A percentile compares a stretch with the other conserved stretches of the same genome.
These are phyloP conservation scores for Eolophus roseicapilla DNA, from an alignment of 2,113 vertebrate species.

Conservation along the genomic window DNA sequence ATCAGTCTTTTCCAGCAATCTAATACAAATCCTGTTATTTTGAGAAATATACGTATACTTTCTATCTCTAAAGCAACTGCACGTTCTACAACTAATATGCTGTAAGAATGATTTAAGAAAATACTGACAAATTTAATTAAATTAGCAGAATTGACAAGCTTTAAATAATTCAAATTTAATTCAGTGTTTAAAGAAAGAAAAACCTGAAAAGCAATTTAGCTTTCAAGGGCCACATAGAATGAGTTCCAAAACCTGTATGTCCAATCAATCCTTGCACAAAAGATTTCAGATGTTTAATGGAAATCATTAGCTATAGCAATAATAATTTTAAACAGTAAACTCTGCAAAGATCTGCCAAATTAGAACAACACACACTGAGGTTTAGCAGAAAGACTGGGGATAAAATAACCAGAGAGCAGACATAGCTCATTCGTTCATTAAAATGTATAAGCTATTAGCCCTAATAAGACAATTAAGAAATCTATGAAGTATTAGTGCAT, in stretches of 20 bases:
- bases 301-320: background rate
- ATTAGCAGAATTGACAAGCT: background rate
- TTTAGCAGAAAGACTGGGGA: background rate
- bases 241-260: background rate
- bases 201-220: background rate
- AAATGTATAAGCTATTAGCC: background rate
- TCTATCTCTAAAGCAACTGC: background rate
- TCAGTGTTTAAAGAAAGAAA: background rate
- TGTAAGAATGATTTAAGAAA: background rate
- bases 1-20: background rate
- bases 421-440: background rate
- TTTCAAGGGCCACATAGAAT: background rate
- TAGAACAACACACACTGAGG: background rate
- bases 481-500: background rate
- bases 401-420: background rate
- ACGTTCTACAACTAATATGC: background rate
- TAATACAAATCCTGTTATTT: background rate
- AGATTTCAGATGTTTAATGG: background rate
- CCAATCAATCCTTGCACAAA: background rate
- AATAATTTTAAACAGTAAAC: background rate
- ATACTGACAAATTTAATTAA: background rate
- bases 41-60: background rate
- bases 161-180: background rate
- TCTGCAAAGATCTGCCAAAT: background rate
- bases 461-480: background rate